A percentile compares a stretch with the other conserved stretches of the same genome.
These are phyloP conservation scores for Pseudanteris insignis DNA, from an alignment of 2,888 invertebrate genomes.

Conservation along the genomic window DNA sequence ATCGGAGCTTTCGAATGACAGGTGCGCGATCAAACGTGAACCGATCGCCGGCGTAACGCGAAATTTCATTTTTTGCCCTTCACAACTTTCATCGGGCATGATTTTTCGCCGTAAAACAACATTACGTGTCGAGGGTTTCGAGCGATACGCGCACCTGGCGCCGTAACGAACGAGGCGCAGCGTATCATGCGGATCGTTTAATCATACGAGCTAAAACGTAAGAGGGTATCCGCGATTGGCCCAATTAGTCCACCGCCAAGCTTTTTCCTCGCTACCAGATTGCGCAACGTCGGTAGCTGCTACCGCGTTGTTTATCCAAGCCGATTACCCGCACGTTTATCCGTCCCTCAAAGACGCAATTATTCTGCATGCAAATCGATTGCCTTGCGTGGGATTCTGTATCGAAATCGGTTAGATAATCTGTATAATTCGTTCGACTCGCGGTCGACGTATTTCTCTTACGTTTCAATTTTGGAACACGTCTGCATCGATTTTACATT, in stretches of 20 bases:
- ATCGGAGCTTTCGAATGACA: conserved; percentile 2
- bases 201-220: conserved; percentile 17
- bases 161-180: conserved; percentile 27
- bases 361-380: conserved; percentile 8
- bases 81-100: conserved; percentile 15
- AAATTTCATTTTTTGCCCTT: conserved; percentile 15
- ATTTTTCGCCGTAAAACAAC: conserved; percentile 32
- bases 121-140: conserved; percentile 35
- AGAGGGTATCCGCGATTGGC: conserved; percentile 21
- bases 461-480: no score
- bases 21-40: not conserved
- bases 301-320: not conserved
- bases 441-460: not conserved
- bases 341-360: not conserved
- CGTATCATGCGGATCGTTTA: conserved; percentile 28
- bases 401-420: not conserved
- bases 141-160: conserved; percentile 39
- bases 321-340: conserved; percentile 1
- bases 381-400: conserved; percentile 1
- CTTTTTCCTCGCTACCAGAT: no score
- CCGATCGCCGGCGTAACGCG: not conserved
- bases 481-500: no score
- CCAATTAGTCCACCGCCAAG: conserved; percentile 11
- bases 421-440: conserved; percentile 4
- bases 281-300: no score